Base-by-base conservation (phyloP, 2,797 vertebrate species). In the Petrocephalus sullivani region DNA sequence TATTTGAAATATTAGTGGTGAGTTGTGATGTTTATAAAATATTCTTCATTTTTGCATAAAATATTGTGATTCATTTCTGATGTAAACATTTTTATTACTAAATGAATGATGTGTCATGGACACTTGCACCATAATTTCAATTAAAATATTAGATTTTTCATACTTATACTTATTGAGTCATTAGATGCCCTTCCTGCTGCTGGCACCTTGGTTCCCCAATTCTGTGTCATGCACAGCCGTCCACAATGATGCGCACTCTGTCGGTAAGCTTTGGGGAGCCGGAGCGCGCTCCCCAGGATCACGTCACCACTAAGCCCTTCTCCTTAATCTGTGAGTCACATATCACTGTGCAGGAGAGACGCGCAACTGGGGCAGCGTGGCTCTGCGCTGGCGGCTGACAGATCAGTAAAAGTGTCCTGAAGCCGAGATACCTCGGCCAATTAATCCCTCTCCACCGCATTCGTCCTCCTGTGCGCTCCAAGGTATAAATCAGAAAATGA, bases 1-100 rank as follows among this genome's bases (percentile, higher is more conserved):
- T 46, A 84, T 84, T 84, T 84, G 82, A 54, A 56, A 84, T 33
- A 84, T 84, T 84, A 56, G 16, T 21, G 46, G n/a, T 56, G 54
- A 84, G 10, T 10, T 84, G 51, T 49, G 21, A 84, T 71, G 28
- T 37, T 53, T 23, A 23, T 4, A 33, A 51, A 56, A 51, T 54
- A n/a, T 14, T 53, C 21, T 53, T 28, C 0, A 46, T 78, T 16
- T n/a, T 49, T 49, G 37, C 41, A 81, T n/a, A 81, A 9, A 9
- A 49, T 49, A n/a, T 78, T 41, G 19, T 78, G 19, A 41, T 49
- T 46, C 71, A 78, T 37, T 78, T 46, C 75, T 49, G 8, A n/a
- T 9, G 75, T 37, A 78, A 49, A 41, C 19, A 78, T 49, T 5
- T 46, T 78, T 81, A n/a, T 81, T 21, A 46, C 19, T 81, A 81